Evolutionary conservation across 2,113 vertebrate species (phyloP).

Genomic region (Syrrhaptes paradoxus): DNA sequence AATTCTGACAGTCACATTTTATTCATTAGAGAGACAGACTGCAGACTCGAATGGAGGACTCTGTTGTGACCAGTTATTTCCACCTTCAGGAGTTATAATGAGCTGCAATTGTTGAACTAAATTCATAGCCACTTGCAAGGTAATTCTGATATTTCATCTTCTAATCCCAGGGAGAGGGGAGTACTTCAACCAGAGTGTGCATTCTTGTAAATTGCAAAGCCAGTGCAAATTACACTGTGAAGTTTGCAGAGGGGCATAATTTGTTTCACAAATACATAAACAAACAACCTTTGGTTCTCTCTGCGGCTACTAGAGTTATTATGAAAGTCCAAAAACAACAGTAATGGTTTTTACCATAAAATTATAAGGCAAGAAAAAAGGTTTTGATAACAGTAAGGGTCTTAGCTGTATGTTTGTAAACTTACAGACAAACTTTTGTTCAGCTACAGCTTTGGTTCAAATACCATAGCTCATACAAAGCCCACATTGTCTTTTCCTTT

Average conservation of each 20-base stretch:
- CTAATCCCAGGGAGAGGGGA: background rate
- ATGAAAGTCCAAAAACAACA: slow-evolving; percentile 82
- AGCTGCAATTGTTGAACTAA: background rate
- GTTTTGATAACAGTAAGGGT: slow-evolving; percentile 81
- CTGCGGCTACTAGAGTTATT: slow-evolving; percentile 72
- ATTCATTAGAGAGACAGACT: background rate
- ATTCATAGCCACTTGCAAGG: background rate
- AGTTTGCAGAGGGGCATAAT: slow-evolving; percentile 67
- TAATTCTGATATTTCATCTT: background rate
- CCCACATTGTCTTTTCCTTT: slow-evolving; percentile 18
- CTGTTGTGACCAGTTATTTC: background rate
- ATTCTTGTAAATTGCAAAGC: slow-evolving; percentile 64
- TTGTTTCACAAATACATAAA: slow-evolving; percentile 84
- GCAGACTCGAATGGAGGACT: background rate
- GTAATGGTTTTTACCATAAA: slow-evolving; percentile 81
- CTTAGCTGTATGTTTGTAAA: slow-evolving; percentile 82
- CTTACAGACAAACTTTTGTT: slow-evolving; percentile 72
- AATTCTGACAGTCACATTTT: slow-evolving; percentile 10
- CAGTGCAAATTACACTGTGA: slow-evolving; percentile 74
- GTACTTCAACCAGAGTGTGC: background rate
- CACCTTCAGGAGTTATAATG: background rate
- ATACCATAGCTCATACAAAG: slow-evolving; percentile 40
- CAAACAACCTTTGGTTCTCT: slow-evolving; percentile 78
- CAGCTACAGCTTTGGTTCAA: slow-evolving; percentile 77
- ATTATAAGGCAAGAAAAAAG: slow-evolving; percentile 85